Conservation (phyloP, 2,888 invertebrate species). For the Chromoteleia sp. region DNA sequence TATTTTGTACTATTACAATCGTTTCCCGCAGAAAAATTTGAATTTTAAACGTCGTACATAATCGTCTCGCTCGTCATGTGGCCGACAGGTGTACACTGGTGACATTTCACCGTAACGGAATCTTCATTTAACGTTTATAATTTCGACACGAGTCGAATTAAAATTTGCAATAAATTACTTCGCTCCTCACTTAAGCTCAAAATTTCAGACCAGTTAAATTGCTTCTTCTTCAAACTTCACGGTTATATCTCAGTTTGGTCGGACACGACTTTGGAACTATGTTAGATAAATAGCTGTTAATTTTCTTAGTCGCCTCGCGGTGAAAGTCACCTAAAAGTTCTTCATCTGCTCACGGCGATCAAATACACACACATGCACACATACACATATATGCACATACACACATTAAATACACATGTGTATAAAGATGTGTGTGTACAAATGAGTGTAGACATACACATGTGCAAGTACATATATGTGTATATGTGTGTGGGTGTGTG, state of each 20-base stretch:
- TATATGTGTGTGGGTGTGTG: no score
- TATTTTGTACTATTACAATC: no score
- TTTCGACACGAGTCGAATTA: conserved; percentile 12
- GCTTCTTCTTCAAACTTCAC: conserved; percentile 27
- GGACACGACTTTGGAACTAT: conserved; percentile 62
- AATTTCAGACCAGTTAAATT: conserved; percentile 40
- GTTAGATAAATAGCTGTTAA: conserved; percentile 69
- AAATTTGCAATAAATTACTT: conserved; percentile 39
- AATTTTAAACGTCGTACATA: no score
- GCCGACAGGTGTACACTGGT: conserved; percentile 23
- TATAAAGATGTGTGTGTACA: neutral
- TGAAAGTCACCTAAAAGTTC: conserved; percentile 66
- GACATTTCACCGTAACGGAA: conserved; percentile 14
- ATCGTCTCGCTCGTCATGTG: neutral
- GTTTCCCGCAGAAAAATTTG: no score
- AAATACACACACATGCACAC: conserved; percentile 9
- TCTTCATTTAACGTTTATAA: neutral
- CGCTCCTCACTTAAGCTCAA: conserved; percentile 26
- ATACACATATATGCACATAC: neutral
- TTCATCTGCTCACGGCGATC: conserved; percentile 41
- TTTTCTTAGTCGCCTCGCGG: conserved; percentile 59
- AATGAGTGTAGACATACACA: neutral
- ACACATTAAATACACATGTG: neutral
- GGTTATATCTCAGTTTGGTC: conserved; percentile 51
- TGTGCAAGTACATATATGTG: no score